Base-by-base conservation (phyloP, 1,140 invertebrate species). In the Tribolium castaneum region DNA sequence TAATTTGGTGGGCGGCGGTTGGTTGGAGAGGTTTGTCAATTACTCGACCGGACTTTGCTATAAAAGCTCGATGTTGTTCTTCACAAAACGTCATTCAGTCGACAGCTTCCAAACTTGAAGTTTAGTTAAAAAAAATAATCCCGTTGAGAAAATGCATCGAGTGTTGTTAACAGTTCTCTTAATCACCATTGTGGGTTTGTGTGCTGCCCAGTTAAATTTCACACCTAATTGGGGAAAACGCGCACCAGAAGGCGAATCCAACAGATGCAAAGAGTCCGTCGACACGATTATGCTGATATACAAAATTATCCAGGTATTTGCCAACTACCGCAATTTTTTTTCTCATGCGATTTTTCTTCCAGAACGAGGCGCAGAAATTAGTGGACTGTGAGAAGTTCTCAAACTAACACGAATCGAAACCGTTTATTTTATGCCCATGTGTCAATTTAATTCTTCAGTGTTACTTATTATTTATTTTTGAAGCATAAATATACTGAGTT, bases 281-380 rank as follows among this genome's bases (percentile, higher is more conserved):
- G 84, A 84, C 74, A 82, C 83, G 12, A 76, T 85, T n/a, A 81
- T 84, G 77, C 70, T 82, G 6, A 82, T 85, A 73, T 85, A 85
- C 71, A 85, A 83, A 80, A 81, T 84, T 49, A 85, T 85, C 16
- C 80, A 85, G 80, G 83, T 84, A 70, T 52, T 16, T 70, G 9
- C 45, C 3, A 70, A 12, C 25, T 62, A 73, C 2, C 13, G 54
- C 30, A 14, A 12, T 70, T 70, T 22, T 35, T 56, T 73, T 49
- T 62, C 13, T 71, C 59, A 12, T 25, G 56, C 77, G 49, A 35
- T 79, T 79, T 80, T 80, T 81, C 3, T 84, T 84, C n/a, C 82
- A 85, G 84, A 82, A 81, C 73, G 83, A 85, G 72, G 84, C 84
- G 6, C 84, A 85, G 56, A 85, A 83, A 78, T 70, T 85, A 56